A percentile compares a stretch with the other conserved stretches of the same genome.
Evolutionary conservation across 2,797 vertebrate species (phyloP).

Genomic region (Sparus aurata): DNA sequence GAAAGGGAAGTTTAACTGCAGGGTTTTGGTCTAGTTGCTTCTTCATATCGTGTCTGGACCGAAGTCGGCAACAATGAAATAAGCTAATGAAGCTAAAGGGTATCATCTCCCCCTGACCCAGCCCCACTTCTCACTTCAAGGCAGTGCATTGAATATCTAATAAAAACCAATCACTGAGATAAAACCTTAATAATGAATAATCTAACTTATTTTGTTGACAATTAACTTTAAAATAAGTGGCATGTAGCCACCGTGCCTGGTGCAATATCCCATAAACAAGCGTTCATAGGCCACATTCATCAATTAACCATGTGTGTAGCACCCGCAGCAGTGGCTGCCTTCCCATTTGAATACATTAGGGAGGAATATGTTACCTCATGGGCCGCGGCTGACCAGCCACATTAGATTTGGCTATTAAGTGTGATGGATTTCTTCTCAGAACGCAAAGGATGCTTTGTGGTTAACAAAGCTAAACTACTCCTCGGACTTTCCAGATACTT

Average conservation of each 20-base stretch:
- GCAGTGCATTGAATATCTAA: constrained; percentile 16
- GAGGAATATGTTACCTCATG: constrained; percentile 75
- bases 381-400: constrained; percentile 69
- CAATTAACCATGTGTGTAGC: constrained; percentile 74
- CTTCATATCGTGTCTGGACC: constrained; percentile 27
- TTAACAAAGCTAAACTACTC: constrained; percentile 74
- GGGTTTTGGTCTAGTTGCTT: constrained; percentile 30
- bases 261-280: constrained; percentile 62
- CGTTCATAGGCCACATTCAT: constrained; percentile 76
- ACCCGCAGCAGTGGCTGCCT: constrained; percentile 59
- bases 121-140: constrained; percentile 4
- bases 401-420: constrained; percentile 79
- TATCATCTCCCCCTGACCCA: constrained; percentile 11
- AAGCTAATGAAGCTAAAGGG: constrained; percentile 41
- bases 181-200: constrained; percentile 55
- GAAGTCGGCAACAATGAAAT: constrained; percentile 24
- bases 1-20: constrained; percentile 43
- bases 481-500: constrained; percentile 59
- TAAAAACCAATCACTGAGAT: constrained; percentile 49
- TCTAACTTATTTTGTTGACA: constrained; percentile 39
- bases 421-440: constrained; percentile 78
- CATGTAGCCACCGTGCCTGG: constrained; percentile 31
- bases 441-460: constrained; percentile 68
- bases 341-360: constrained; percentile 74
- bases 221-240: constrained; percentile 61